A percentile compares a stretch with the other conserved stretches of the same genome.
Conservation (phyloP, 2,888 invertebrate genomes). For the Lingula anatina region DNA sequence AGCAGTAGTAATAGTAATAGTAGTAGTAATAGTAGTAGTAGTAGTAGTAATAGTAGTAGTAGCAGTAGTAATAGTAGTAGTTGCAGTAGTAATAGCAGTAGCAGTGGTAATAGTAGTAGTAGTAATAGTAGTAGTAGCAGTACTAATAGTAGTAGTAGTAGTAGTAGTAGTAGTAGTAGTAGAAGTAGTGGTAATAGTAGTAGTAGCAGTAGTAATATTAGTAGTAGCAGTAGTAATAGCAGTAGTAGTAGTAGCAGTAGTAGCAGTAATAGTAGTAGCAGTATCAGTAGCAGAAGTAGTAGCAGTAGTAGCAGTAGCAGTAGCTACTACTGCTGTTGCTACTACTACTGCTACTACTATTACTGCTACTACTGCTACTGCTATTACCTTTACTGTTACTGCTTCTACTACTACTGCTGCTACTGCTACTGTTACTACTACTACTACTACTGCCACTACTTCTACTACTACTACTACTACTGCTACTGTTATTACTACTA, state of each 20-base stretch:
- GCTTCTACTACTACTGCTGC: too few species aligned
- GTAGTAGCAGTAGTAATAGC: neutral
- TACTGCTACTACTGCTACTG: neutral
- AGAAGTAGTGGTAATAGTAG: neutral
- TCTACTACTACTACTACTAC: constrained; percentile 2
- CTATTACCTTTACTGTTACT: neutral
- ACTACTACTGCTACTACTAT: too few species aligned
- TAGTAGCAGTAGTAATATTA: neutral
- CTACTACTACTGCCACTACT: neutral
- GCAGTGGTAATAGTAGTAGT: neutral
- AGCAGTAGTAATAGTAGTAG: neutral
- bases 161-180: constrained; percentile 2
- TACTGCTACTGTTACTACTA: too few species aligned
- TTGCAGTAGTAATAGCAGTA: neutral
- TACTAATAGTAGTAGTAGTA: constrained; percentile 2
- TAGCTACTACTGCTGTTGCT: constrained; percentile 2
- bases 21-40: constrained; percentile 1
- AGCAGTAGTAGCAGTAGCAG: neutral
- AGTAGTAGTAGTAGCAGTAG: neutral
- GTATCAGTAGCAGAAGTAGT: neutral
- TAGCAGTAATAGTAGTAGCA: neutral
- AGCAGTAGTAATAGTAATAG: neutral
- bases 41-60: constrained; percentile 1
- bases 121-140: neutral
- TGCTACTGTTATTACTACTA: constrained; percentile 2